Evolutionary conservation across 2,888 invertebrate genomes (phyloP), one percentile per base, ranked within the genome.

Genomic region (Patella depressa): DNA sequence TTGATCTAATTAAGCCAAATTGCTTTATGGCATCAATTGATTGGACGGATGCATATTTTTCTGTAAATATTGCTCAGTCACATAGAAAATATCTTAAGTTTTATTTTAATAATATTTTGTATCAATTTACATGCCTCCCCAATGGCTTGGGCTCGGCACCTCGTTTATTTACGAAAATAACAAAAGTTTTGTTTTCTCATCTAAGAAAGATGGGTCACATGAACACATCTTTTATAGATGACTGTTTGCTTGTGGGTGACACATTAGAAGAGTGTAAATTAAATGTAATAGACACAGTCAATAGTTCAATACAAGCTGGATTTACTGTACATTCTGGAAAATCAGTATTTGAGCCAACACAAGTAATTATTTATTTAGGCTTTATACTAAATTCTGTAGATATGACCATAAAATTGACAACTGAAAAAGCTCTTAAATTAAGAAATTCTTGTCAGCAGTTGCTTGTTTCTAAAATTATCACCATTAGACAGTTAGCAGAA

Each of bases 391-490:
- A 57, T 57, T 57, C 57, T 14, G 57, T 57, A 15, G 57, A 57
- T 17, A 57, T 57, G 57, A 57, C 57, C 24, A 79, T 84, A 78
- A 81, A 74, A 79, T 72, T 84, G 82, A 75, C 45, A 74, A 2
- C 81, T 80, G 76, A 81, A 80, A 78, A 65, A n/a, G 9, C 65
- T 19, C n/a, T 65, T 9, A 65, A 65, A n/a, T 11, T n/a, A 11
- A 65, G 24, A 65, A 65, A 65, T n/a, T 34, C 59, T 12, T 74
- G 74, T 29, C 17, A 11, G 19, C 11, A 55, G 17, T 17, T 74
- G 53, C 53, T 53, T 17, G 53, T 19, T 17, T 53, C 17, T 14
- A 74, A 53, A 17, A 14, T 14, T 17, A 53, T 65, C 69, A 34
- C 59, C 17, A 59, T 59, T 59, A 17, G 59, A 7, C 7, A n/a